Conservation (phyloP, 2,888 invertebrate species). For the Alloplasta piceator region DNA sequence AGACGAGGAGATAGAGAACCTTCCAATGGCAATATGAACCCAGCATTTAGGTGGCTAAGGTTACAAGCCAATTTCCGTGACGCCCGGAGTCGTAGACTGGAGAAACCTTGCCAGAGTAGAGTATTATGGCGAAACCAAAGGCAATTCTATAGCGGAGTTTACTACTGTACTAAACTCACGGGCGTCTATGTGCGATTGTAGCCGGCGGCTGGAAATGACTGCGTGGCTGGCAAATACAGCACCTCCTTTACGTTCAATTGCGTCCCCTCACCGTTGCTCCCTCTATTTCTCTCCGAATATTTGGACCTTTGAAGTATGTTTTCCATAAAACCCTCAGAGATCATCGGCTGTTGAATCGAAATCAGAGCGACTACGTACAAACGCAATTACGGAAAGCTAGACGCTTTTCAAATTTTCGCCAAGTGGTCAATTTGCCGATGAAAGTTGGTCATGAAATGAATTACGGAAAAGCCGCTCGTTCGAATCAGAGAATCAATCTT, state of each 20-base stretch:
- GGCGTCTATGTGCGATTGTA: background rate
- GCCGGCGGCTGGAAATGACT: background rate
- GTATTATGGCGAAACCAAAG: conserved; percentile 31
- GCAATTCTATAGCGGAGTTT: conserved; percentile 20
- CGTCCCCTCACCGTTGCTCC: background rate
- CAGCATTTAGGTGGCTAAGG: conserved; percentile 71
- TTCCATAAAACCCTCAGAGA: conserved; percentile 43
- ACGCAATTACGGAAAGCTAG: conserved; percentile 11
- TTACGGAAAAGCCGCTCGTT: no score
- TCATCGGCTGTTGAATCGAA: conserved; percentile 59
- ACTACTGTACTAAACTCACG: conserved; percentile 34
- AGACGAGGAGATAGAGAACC: conserved; percentile 58
- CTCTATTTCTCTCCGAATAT: background rate
- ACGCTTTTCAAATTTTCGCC: background rate
- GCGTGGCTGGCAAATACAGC: conserved; percentile 1
- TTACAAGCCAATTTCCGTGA: conserved; percentile 72
- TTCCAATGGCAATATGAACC: conserved; percentile 72
- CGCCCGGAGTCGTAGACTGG: conserved; percentile 53
- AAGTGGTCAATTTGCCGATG: background rate
- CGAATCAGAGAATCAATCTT: no score
- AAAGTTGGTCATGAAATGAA: background rate
- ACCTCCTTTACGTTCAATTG: conserved; percentile 9
- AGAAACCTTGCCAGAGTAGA: conserved; percentile 23
- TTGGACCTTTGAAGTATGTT: conserved; percentile 15
- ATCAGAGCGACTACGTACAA: conserved; percentile 43